Base-by-base conservation (phyloP, 2,888 invertebrate genomes). In the Dastarcus helophoroides region DNA sequence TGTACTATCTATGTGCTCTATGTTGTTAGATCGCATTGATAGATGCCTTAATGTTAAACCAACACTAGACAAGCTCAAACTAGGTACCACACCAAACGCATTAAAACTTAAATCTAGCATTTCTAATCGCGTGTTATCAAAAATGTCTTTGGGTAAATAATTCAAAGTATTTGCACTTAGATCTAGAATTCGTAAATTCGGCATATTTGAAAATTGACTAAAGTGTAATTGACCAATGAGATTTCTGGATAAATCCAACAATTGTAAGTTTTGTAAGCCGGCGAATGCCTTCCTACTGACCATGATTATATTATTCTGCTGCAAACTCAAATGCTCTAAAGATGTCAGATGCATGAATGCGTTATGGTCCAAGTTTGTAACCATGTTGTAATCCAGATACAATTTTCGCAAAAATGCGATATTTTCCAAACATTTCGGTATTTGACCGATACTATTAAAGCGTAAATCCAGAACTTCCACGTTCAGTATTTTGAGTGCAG, bases 1-100 rank as follows among this genome's bases (percentile, higher is more conserved):
- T 37, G 82, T 85, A 44, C 82, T 81, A 58, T 90, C 89, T 43
- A 90, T 67, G 55, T 85, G 86, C 54, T 89, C 88, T 40, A 91
- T 69, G 40, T 71, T 76, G 57, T 90, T 90, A 41, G 74, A 69
- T 1, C 80, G 76, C 52, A 90, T 67, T 51, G 85, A 80, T 35
- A 90, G 69, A 53, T 77, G 76, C 29, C 85, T 67, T 36, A 89
- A 59, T 1, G 85, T 84, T 47, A 79, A 76, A 3, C 84, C 84
- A 12, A 86, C 74, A 56, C 83, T 83, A 1, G 78, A 72, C 36
- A 88, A 69, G 11, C 83, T 79, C 13, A 76, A 69, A 15, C 79
- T 79, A 0, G 88, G 88, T 53, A 86, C 78, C n/a, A 80, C 71
- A 3, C 77, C 73, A 44, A 89, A 73, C 42, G 76, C 77, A 52